Conservation (phyloP, 2,888 invertebrate genomes). For the Luperina nickerlii region DNA sequence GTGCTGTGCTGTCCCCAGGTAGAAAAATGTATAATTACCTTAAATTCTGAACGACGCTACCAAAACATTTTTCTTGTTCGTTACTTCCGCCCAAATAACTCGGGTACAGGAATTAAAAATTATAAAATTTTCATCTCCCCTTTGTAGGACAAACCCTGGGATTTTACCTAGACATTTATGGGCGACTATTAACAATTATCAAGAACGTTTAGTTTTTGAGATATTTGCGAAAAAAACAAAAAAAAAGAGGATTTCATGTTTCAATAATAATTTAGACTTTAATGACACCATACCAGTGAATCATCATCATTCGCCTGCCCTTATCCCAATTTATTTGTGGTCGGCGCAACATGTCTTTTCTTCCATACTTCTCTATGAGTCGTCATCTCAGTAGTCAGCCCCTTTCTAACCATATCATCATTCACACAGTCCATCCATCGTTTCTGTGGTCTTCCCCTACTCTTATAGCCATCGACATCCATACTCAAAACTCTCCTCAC, state of each 20-base stretch:
- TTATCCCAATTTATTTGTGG: too few species aligned
- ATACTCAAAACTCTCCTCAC: too few species aligned
- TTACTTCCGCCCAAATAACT: neutral
- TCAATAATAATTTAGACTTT: neutral
- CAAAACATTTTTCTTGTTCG: neutral
- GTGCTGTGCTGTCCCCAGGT: neutral
- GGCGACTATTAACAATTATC: neutral
- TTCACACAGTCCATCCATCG: too few species aligned
- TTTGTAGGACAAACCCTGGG: neutral
- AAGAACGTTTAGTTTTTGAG: neutral
- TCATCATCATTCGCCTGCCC: too few species aligned
- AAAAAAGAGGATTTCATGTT: neutral
- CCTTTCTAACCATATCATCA: too few species aligned
- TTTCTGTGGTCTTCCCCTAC: too few species aligned
- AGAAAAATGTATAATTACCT: neutral
- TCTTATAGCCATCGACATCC: too few species aligned
- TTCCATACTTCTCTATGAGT: too few species aligned
- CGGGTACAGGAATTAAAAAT: neutral
- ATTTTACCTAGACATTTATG: neutral
- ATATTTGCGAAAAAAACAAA: neutral
- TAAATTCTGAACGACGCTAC: neutral
- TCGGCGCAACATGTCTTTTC: too few species aligned
- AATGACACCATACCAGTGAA: too few species aligned
- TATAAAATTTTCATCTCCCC: neutral
- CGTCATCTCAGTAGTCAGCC: too few species aligned